Evolutionary conservation across 1,140 invertebrate species (phyloP).

Genomic region (Limonius californicus): DNA sequence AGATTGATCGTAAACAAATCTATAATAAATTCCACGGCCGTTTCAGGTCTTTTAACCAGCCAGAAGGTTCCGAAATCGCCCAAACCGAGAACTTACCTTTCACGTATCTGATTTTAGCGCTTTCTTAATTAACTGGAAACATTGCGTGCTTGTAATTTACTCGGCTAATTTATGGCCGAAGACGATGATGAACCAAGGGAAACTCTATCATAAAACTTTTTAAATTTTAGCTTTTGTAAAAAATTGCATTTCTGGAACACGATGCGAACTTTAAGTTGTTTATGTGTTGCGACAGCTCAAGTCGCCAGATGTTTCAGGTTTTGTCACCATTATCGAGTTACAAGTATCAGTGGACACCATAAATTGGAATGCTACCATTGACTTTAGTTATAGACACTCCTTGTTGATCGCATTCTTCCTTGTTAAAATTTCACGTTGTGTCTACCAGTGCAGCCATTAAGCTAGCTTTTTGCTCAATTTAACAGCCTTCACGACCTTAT

Average conservation of each 20-base stretch:
- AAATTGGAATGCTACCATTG: constrained; percentile 29
- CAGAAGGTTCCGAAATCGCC: not conserved
- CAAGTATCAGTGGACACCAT: constrained; percentile 30
- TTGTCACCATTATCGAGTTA: constrained; percentile 18
- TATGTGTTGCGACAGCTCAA: not conserved
- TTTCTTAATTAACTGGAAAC: not conserved
- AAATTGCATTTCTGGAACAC: too few species aligned
- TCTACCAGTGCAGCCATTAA: not conserved
- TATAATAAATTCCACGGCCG: constrained; percentile 23
- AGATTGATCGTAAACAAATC: constrained; percentile 21
- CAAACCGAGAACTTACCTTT: not conserved
- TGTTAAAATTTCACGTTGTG: not conserved
- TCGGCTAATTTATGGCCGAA: too few species aligned
- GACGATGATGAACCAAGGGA: too few species aligned
- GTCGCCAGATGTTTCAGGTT: constrained; percentile 1
- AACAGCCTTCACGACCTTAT: too few species aligned
- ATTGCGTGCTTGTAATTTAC: too few species aligned
- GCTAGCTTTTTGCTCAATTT: not conserved
- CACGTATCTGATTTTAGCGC: not conserved
- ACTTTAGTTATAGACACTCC: constrained; percentile 20
- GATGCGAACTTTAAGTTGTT: not conserved
- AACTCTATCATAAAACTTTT: not conserved
- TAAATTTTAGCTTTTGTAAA: not conserved
- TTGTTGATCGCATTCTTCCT: constrained; percentile 8
- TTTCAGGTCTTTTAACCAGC: not conserved